Percentiles rank a stretch among this genome's conserved stretches.
phyloP scores from a whole-genome alignment of 2,797 vertebrate genomes.

The Semaprochilodus insignis region DNA sequence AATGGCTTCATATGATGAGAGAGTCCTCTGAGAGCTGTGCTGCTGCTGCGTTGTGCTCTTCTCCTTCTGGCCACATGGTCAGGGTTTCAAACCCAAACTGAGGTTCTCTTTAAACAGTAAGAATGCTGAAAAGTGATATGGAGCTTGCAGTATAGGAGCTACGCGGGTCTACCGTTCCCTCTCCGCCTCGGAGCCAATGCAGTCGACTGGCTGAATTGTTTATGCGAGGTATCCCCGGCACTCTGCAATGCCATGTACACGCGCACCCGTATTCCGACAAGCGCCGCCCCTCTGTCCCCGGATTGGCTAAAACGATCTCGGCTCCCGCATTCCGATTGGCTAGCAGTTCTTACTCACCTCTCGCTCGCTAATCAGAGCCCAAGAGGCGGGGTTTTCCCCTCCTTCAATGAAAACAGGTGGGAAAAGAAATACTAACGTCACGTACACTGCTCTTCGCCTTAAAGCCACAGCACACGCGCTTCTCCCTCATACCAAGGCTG shows the following conservation, averaged over 20 bases:
- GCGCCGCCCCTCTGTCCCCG: not conserved
- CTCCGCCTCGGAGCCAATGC: conserved; percentile 21
- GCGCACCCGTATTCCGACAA: conserved; percentile 6
- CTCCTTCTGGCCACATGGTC: conserved; percentile 14
- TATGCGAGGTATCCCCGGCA: conserved; percentile 59
- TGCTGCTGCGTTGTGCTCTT: conserved; percentile 44
- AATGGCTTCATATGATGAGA: conserved; percentile 22
- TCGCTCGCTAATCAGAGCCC: not conserved
- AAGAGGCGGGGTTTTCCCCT: not conserved
- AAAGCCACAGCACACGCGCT: conserved; percentile 54
- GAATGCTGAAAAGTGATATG: too few relatives aligned
- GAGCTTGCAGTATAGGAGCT: not conserved
- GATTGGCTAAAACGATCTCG: not conserved
- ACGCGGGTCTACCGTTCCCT: not conserved
- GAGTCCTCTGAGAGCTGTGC: conserved; percentile 43
- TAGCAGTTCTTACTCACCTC: not conserved
- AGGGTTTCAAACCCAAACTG: conserved; percentile 17
- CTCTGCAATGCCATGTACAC: conserved; percentile 55
- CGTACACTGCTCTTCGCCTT: conserved; percentile 58
- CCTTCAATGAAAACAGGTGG: not conserved
- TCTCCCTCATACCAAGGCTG: conserved; percentile 39
- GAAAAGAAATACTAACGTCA: conserved; percentile 7
- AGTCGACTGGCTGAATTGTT: conserved; percentile 56
- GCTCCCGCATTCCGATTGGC: not conserved
- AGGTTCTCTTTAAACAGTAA: too few relatives aligned